Evolutionary conservation across 1,140 invertebrate species (phyloP).

Genomic region (Ostrea denselamellosa): DNA sequence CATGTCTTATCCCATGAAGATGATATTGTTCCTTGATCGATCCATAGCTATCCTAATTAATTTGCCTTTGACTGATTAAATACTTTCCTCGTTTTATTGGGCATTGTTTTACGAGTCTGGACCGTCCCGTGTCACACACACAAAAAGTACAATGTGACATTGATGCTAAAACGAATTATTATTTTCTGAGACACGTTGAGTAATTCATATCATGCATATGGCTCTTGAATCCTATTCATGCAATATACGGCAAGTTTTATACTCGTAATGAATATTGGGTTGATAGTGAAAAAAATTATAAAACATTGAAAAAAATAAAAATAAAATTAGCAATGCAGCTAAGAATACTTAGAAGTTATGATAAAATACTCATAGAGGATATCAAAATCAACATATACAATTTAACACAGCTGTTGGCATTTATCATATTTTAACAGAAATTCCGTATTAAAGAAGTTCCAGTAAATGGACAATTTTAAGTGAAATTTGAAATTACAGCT

Average conservation of each 20-base stretch:
- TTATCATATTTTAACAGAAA: neutral
- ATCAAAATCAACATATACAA: neutral
- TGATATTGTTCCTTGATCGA: conserved; percentile 39
- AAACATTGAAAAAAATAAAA: neutral
- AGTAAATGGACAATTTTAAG: neutral
- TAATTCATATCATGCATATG: neutral
- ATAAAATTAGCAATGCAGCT: neutral
- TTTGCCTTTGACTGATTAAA: conserved; percentile 52
- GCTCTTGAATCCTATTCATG: too few species aligned
- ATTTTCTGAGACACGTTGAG: neutral
- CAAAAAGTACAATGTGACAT: neutral
- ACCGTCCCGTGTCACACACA: neutral
- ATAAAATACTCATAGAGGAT: neutral
- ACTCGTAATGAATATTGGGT: neutral
- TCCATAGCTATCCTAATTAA: conserved; percentile 45
- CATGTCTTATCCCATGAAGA: neutral
- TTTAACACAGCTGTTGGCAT: neutral
- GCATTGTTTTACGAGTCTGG: conserved; percentile 43
- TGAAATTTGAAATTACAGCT: neutral
- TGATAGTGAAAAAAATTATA: neutral
- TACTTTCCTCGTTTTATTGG: conserved; percentile 46
- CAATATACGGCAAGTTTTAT: too few species aligned
- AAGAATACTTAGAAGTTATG: too few species aligned
- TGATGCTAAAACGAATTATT: conserved; percentile 3
- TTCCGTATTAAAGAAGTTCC: neutral